phyloP scores from a whole-genome alignment of 2,797 vertebrate species.

The Lithobates pipiens region DNA sequence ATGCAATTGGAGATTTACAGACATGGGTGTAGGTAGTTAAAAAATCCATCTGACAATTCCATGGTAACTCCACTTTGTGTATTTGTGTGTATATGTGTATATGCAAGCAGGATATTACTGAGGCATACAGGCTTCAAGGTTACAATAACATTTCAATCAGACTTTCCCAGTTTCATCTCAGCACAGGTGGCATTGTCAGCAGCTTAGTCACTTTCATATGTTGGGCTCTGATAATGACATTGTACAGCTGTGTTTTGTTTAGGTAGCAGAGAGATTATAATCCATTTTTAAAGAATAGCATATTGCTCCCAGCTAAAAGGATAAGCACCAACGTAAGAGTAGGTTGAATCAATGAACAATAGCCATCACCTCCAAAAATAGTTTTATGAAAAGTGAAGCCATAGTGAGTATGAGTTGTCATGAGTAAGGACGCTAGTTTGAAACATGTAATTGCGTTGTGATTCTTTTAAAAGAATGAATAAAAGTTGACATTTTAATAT shows the following conservation, averaged over 20 bases:
- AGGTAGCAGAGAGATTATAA: too few species aligned
- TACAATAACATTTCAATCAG: conserved; percentile 30
- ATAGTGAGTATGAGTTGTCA: too few species aligned
- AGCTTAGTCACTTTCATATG: not conserved
- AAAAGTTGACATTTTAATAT: too few species aligned
- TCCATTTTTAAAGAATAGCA: too few species aligned
- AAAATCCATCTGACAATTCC: conserved; percentile 5
- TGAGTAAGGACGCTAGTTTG: too few species aligned
- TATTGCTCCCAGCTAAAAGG: too few species aligned
- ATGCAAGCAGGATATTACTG: not conserved
- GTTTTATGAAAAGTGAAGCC: too few species aligned
- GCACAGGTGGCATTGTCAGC: conserved; percentile 4
- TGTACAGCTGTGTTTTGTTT: not conserved
- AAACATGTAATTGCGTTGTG: too few species aligned
- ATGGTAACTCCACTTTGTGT: conserved; percentile 40
- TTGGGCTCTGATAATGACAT: not conserved
- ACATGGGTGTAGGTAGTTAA: conserved; percentile 18
- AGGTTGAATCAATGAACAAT: too few species aligned
- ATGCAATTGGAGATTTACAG: conserved; percentile 33
- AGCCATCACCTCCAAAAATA: too few species aligned
- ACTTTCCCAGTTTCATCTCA: not conserved
- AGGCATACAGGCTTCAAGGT: conserved; percentile 12
- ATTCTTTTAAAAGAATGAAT: too few species aligned
- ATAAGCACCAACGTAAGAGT: too few species aligned
- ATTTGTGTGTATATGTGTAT: conserved; percentile 8